These are phyloP conservation scores for Gila orcuttii DNA, from an alignment of 2,113 vertebrate genomes.

Conservation along the genomic window DNA sequence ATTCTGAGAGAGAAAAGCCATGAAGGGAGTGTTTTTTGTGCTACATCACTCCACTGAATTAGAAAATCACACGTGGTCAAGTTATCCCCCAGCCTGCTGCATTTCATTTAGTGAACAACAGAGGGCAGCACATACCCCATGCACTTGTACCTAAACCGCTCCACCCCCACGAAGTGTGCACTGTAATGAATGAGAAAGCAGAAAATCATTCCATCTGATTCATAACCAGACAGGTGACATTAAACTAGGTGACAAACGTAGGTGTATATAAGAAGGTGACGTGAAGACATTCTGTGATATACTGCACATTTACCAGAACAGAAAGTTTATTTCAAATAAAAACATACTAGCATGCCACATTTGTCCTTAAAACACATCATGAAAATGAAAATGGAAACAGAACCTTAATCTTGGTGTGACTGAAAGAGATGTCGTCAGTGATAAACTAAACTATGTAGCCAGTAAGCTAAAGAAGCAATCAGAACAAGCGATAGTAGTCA, in stretches of 20 bases:
- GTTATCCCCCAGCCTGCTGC: background rate
- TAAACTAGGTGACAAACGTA: background rate
- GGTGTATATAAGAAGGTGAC: background rate
- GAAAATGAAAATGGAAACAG: background rate
- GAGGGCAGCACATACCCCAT: background rate
- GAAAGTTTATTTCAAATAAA: background rate
- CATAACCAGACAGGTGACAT: constrained; percentile 33
- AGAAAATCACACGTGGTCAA: background rate
- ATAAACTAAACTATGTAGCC: background rate
- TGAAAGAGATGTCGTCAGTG: background rate
- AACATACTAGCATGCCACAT: background rate
- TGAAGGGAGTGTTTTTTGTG: background rate
- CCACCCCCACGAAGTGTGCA: background rate
- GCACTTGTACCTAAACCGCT: background rate
- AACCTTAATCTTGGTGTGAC: background rate
- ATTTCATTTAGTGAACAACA: background rate
- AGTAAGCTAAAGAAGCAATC: background rate
- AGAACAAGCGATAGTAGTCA: background rate
- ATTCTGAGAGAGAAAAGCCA: background rate
- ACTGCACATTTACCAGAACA: constrained; percentile 25
- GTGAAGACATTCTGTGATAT: background rate
- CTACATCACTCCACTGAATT: background rate
- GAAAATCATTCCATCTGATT: constrained; percentile 10
- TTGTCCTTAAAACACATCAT: background rate
- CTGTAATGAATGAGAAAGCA: background rate